Percentiles rank a stretch among this genome's conserved stretches.
Evolutionary conservation across 2,797 vertebrate species (phyloP).

Genomic region (Sebastes oblongus): DNA sequence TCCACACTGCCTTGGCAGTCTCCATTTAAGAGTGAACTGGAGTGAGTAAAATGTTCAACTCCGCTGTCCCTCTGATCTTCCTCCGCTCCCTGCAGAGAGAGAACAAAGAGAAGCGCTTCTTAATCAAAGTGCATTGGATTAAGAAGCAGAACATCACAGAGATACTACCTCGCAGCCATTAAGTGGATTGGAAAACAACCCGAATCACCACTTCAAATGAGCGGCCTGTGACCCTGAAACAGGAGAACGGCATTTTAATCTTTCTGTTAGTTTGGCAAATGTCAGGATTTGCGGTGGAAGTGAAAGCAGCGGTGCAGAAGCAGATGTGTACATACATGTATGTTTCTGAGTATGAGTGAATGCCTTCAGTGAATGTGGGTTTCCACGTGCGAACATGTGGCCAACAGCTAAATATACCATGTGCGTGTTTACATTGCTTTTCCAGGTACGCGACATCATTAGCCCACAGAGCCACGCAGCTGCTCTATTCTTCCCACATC

Average conservation of each 20-base stretch:
- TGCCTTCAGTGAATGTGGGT: slow-evolving; percentile 2
- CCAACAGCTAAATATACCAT: slow-evolving; percentile 41
- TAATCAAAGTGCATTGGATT: slow-evolving; percentile 82
- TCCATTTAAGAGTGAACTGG: slow-evolving; percentile 69
- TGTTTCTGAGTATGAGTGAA: slow-evolving; percentile 3
- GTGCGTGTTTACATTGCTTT: slow-evolving; percentile 53
- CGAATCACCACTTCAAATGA: slow-evolving; percentile 74
- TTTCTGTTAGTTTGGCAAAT: slow-evolving; percentile 57
- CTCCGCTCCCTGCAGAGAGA: slow-evolving; percentile 71
- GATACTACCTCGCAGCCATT: slow-evolving; percentile 63
- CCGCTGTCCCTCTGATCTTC: slow-evolving; percentile 70
- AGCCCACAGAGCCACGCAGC: slow-evolving; percentile 47
- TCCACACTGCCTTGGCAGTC: slow-evolving; percentile 22
- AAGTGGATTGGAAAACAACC: slow-evolving; percentile 73
- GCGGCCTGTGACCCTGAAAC: slow-evolving; percentile 69
- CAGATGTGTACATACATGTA: slow-evolving; percentile 3
- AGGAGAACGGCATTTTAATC: slow-evolving; percentile 74
- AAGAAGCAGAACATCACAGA: slow-evolving; percentile 75
- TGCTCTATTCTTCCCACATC: slow-evolving; percentile 41
- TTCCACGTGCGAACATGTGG: slow-evolving; percentile 24
- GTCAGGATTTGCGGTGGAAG: slow-evolving; percentile 42
- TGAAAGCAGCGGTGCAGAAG: slow-evolving; percentile 36
- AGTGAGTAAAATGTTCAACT: slow-evolving; percentile 74
- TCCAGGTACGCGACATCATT: slow-evolving; percentile 55
- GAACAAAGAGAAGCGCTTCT: slow-evolving; percentile 75